Percentiles rank a stretch among this genome's conserved stretches.
phyloP scores from a whole-genome alignment of 2,888 invertebrate species.

The Danaus chrysippus region DNA sequence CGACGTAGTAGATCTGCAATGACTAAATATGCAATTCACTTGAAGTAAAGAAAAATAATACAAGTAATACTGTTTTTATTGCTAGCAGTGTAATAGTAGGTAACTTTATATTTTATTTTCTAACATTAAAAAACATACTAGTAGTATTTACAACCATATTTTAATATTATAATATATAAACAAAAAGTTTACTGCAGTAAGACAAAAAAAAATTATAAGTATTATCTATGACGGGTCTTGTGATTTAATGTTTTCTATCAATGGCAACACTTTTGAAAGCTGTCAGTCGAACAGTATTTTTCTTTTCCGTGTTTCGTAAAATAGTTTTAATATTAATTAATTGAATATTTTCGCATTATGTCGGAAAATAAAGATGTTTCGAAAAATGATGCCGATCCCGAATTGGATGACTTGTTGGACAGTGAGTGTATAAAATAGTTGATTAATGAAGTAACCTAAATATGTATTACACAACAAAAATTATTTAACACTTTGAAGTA shows the following conservation, averaged over 20 bases:
- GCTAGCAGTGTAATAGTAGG: no score
- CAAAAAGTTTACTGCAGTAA: no score
- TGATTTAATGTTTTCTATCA: conserved; percentile 16
- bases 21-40: no score
- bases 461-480: conserved; percentile 31
- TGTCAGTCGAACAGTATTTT: conserved; percentile 16
- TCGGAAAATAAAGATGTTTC: conserved; percentile 63
- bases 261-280: conserved; percentile 15
- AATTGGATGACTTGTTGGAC: conserved; percentile 86
- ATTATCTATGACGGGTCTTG: conserved; percentile 24
- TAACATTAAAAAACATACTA: no score
- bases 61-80: no score
- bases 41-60: no score
- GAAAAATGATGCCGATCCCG: conserved; percentile 78
- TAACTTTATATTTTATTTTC: no score
- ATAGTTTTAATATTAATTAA: background rate
- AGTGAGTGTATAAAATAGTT: conserved; percentile 77
- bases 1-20: no score
- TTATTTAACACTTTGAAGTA: conserved; percentile 7
- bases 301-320: background rate
- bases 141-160: no score
- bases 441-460: conserved; percentile 49
- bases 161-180: no score
- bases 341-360: conserved; percentile 43
- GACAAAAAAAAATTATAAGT: background rate